A percentile compares a stretch with the other conserved stretches of the same genome.
Conservation (phyloP, 92 coral and sea anemone genomes). For the Epizoanthus fatuus region DNA sequence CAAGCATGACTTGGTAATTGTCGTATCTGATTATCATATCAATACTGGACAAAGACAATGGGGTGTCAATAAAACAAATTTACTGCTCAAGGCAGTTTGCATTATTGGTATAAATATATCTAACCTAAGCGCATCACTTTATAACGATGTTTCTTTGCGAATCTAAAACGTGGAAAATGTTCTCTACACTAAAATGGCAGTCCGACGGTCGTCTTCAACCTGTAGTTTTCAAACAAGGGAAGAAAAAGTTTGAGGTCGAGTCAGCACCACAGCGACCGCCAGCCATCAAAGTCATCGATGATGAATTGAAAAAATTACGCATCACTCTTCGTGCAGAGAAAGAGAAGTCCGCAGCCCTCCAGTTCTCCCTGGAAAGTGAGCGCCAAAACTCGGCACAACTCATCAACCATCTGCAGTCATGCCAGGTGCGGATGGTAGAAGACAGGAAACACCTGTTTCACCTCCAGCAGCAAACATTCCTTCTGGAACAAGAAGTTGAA, state of each 20-base stretch:
- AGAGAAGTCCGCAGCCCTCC: slow-evolving; percentile 9
- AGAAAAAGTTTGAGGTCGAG: background rate
- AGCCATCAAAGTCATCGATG: background rate
- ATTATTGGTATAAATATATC: background rate
- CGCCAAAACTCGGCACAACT: slow-evolving; percentile 9
- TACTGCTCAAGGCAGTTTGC: background rate
- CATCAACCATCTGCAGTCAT: background rate
- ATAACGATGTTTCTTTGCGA: slow-evolving; percentile 1
- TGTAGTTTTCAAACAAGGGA: background rate
- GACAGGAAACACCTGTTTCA: slow-evolving; percentile 14
- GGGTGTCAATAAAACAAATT: too few relatives aligned
- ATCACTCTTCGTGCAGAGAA: background rate
- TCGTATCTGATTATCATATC: background rate
- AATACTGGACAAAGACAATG: slow-evolving; percentile 3
- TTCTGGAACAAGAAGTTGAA: slow-evolving; percentile 7
- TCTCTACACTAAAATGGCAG: background rate
- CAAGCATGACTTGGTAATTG: too few relatives aligned
- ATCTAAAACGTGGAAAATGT: background rate
- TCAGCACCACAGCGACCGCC: slow-evolving; percentile 13
- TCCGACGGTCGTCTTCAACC: background rate
- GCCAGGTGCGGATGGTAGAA: background rate
- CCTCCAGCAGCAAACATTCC: slow-evolving; percentile 11
- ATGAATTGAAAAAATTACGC: background rate
- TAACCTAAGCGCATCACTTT: background rate
- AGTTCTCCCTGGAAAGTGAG: slow-evolving; percentile 2